These are phyloP conservation scores for Chrysolina oricalcia DNA, from an alignment of 2,888 invertebrate genomes.

Conservation along the genomic window DNA sequence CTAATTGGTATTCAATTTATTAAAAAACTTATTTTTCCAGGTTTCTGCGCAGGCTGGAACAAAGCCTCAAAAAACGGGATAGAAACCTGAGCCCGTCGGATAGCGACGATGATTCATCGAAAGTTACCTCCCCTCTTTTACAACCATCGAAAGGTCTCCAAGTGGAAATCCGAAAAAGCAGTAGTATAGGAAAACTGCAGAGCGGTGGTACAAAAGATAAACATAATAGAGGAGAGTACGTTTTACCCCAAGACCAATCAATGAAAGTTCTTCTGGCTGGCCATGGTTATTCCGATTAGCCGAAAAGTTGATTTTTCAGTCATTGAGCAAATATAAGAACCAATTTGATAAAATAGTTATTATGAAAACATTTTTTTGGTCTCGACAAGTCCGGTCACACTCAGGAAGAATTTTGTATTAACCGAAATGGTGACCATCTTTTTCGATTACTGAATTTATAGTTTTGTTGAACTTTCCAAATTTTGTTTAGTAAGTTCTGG, in stretches of 20 bases:
- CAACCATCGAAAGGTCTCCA: conserved; percentile 67
- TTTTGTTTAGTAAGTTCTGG: too few species aligned
- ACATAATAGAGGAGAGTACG: conserved; percentile 64
- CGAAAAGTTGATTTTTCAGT: neutral
- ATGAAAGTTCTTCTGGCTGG: conserved; percentile 65
- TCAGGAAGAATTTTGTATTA: neutral
- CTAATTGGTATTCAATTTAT: too few species aligned
- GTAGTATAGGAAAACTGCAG: conserved; percentile 68
- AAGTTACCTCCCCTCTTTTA: conserved; percentile 79
- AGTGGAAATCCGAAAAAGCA: conserved; percentile 70
- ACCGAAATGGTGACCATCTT: too few species aligned
- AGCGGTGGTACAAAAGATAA: conserved; percentile 58
- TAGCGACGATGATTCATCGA: conserved; percentile 77
- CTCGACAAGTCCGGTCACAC: neutral
- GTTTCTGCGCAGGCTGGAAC: conserved; percentile 81
- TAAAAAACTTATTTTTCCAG: conserved; percentile 67
- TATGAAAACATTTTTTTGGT: neutral
- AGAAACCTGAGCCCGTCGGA: conserved; percentile 73
- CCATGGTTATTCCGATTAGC: conserved; percentile 67
- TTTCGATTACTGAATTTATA: too few species aligned
- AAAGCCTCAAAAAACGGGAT: conserved; percentile 81
- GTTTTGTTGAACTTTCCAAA: too few species aligned
- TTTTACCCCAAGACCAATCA: conserved; percentile 62
- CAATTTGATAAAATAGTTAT: neutral
- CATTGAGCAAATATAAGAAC: neutral